Percentiles rank a stretch among this genome's conserved stretches.
phyloP scores from a whole-genome alignment of 2,113 vertebrate genomes.

The Donacobius atricapilla region DNA sequence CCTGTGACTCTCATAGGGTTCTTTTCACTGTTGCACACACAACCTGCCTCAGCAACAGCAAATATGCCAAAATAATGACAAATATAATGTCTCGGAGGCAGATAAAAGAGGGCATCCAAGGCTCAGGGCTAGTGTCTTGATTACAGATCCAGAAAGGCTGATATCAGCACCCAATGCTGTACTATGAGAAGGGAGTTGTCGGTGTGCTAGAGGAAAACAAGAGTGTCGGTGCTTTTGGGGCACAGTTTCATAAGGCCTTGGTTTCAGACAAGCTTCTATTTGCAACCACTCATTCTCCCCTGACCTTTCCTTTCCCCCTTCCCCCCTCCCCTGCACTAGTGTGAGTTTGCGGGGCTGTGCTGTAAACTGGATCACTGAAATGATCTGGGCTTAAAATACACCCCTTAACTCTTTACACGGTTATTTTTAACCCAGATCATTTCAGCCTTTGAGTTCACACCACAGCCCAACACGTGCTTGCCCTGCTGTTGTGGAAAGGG shows the following conservation, averaged over 20 bases:
- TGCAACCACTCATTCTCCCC: neutral
- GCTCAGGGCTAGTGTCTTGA: neutral
- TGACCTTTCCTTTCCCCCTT: conserved; percentile 33
- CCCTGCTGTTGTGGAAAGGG: neutral
- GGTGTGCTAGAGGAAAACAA: neutral
- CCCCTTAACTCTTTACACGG: conserved; percentile 26
- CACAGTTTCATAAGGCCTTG: neutral
- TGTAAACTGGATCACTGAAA: conserved; percentile 26
- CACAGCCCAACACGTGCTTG: neutral
- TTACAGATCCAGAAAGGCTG: neutral
- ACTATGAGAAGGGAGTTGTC: neutral
- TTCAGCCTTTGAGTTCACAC: neutral
- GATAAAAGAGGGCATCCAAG: neutral
- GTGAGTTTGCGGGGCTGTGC: conserved; percentile 17
- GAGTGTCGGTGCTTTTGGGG: neutral
- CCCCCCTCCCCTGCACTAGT: neutral
- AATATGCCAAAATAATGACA: neutral
- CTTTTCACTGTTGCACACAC: neutral
- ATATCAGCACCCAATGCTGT: neutral
- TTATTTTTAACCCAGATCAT: conserved; percentile 55
- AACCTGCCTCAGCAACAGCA: neutral
- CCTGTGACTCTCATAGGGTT: fast-evolving
- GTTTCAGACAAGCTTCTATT: neutral
- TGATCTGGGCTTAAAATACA: conserved; percentile 43
- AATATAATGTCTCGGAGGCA: neutral